Base-by-base conservation (phyloP, 2,888 invertebrate species). In the Patella caerulea region DNA sequence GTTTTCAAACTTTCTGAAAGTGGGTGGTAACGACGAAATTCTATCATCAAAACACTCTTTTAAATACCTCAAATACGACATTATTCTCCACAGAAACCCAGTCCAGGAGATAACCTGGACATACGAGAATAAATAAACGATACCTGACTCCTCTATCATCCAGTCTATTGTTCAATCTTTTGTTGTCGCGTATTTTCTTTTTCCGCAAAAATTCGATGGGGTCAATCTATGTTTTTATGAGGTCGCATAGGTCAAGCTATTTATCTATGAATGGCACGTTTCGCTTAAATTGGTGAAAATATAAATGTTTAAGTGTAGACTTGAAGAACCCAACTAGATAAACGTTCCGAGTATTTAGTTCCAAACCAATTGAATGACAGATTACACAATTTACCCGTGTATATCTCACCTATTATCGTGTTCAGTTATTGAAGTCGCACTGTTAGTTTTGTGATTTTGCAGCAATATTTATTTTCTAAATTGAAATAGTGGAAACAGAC, bases 101-200 rank as follows among this genome's bases (percentile, higher is more conserved):
- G 65, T 65, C 65, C 65, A 65, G 65, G 19, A 65, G 65, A 24
- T 65, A 65, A 65, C 65, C 65, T 65, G 65, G 65, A 65, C 65
- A 65, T 24, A 3, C 65, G 65, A 65, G 65, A 65, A 65, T 65
- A 65, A 65, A 65, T 65, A 65, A 65, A 65, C 65, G 65, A 19
- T 65, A 65, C 65, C 65, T 24, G 65, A 65, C 24, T 19, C 65
- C 65, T 65, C 65, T 65, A 24, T 65, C 65, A 65, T 65, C 65
- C 19, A 65, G 65, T 24, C 65, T 24, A 65, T 65, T 65, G 65
- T 65, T 14, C 24, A 65, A 65, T 65, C 65, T 65, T 65, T 65
- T 65, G 65, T 65, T 65, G 24, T 24, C 19, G 14, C 19, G 24
- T 65, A 65, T 65, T 65, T 65, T 65, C 65, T 65, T 65, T 65